These are phyloP conservation scores for Spermophilus dauricus DNA, from an alignment of 2,113 vertebrate genomes.

Conservation along the genomic window DNA sequence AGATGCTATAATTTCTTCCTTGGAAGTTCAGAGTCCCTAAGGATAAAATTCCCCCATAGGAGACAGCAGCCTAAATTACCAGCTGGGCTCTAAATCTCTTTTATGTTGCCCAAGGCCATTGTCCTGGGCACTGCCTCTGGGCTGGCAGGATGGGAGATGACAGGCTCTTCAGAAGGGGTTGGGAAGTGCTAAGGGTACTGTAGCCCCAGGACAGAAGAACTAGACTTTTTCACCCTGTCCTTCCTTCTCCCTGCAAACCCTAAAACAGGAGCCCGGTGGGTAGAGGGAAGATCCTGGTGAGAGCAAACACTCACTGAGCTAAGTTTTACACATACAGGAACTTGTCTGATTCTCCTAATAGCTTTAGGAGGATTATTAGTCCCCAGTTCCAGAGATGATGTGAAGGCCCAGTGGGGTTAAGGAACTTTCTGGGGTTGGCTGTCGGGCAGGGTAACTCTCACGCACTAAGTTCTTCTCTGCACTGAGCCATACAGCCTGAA, in stretches of 20 bases:
- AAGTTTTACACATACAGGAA: background rate
- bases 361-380: background rate
- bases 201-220: background rate
- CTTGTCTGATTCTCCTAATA: background rate
- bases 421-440: background rate
- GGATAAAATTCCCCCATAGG: background rate
- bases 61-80: background rate
- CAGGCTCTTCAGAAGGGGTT: background rate
- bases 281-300: no score
- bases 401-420: background rate
- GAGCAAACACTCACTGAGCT: background rate
- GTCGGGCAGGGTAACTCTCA: background rate
- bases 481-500: background rate
- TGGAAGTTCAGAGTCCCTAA: slow-evolving; percentile 39
- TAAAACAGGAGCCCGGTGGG: background rate
- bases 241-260: background rate
- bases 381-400: background rate
- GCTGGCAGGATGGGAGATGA: background rate
- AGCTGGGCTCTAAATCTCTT: slow-evolving; percentile 28
- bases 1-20: slow-evolving; percentile 21
- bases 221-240: background rate
- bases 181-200: background rate
- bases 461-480: background rate
- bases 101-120: background rate
- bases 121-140: background rate